Evolutionary conservation across 2,113 vertebrate genomes (phyloP).

Genomic region (Siniperca knerii): DNA sequence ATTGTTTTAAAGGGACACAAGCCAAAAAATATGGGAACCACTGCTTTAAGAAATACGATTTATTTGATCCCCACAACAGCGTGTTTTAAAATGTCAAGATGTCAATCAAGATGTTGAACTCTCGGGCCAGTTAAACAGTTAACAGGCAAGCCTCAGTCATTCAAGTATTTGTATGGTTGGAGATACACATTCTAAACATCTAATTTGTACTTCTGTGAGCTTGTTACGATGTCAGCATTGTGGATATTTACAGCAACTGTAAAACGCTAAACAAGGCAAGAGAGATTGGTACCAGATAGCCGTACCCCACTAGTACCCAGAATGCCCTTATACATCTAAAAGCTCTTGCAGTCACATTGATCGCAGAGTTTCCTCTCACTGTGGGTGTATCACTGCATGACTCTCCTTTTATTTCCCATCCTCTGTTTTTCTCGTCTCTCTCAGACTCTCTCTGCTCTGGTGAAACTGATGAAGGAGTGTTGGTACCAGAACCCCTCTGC

Average conservation of each 20-base stretch:
- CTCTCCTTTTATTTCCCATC: not conserved
- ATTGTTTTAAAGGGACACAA: not conserved
- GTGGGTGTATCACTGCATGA: not conserved
- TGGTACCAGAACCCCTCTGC: slow-evolving; percentile 90
- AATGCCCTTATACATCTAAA: not conserved
- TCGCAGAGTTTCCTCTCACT: not conserved
- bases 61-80: not conserved
- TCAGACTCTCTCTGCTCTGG: slow-evolving; percentile 86
- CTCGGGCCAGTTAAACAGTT: too few species aligned
- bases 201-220: not conserved
- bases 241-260: not conserved
- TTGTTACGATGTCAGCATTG: not conserved
- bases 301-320: not conserved
- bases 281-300: not conserved
- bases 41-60: not conserved
- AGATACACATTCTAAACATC: not conserved
- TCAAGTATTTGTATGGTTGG: too few species aligned
- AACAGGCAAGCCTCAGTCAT: too few species aligned
- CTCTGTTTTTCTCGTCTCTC: not conserved
- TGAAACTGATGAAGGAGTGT: slow-evolving; percentile 89
- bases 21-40: not conserved
- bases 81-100: too few species aligned
- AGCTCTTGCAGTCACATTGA: slow-evolving; percentile 8
- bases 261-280: not conserved
- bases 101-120: too few species aligned